These are phyloP conservation scores for Hypotaenidia philippensis DNA, from an alignment of 2,797 vertebrate genomes.

Conservation along the genomic window DNA sequence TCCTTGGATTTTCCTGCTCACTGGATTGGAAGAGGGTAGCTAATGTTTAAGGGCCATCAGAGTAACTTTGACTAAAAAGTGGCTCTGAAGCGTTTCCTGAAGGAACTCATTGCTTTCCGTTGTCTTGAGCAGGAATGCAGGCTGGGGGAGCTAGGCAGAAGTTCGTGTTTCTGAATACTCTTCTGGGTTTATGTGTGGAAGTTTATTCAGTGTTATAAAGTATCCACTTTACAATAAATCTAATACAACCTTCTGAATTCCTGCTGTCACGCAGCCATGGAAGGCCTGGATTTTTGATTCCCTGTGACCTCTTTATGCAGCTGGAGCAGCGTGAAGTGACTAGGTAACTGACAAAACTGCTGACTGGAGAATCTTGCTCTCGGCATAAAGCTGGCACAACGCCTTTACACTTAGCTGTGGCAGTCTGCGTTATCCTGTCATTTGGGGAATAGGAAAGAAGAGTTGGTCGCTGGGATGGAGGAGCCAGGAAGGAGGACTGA, in stretches of 20 bases:
- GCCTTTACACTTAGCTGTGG: background rate
- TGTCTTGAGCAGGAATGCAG: background rate
- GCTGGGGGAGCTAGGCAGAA: background rate
- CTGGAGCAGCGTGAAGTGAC: background rate
- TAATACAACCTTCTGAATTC: background rate
- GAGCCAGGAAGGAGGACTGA: background rate
- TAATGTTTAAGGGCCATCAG: background rate
- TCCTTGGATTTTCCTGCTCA: background rate
- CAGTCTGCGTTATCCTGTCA: background rate
- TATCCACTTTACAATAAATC: background rate
- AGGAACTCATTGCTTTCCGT: background rate
- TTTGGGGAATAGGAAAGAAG: background rate
- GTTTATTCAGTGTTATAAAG: background rate
- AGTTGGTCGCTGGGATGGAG: background rate
- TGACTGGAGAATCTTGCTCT: background rate
- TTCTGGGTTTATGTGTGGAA: background rate
- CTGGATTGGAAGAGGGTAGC: background rate
- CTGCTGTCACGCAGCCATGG: background rate
- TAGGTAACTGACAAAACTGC: background rate
- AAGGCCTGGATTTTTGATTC: background rate
- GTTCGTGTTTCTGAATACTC: background rate
- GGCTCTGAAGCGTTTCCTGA: background rate
- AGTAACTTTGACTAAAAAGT: background rate
- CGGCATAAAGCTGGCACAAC: background rate
- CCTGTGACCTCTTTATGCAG: background rate